Conservation (phyloP, 2,888 invertebrate genomes). For the Leptopterna dolabrata region DNA sequence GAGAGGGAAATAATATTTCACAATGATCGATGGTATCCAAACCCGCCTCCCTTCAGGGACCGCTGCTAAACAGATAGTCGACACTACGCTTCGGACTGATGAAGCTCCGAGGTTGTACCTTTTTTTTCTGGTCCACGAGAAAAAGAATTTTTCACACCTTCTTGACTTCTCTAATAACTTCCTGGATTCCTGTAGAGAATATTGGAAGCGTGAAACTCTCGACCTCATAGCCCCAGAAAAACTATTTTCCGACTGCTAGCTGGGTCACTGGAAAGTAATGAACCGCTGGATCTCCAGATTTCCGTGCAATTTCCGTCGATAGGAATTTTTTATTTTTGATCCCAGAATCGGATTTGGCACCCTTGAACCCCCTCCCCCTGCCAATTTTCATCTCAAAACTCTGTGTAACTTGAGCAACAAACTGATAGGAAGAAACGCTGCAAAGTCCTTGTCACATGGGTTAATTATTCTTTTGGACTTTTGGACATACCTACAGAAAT, state of each 20-base stretch:
- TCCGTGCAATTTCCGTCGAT: too few species aligned
- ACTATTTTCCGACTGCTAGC: background rate
- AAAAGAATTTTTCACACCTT: background rate
- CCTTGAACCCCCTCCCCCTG: too few species aligned
- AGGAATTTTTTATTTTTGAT: too few species aligned
- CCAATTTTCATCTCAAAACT: too few species aligned
- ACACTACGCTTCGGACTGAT: background rate
- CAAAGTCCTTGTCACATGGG: too few species aligned
- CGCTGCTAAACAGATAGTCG: background rate
- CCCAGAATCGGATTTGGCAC: too few species aligned
- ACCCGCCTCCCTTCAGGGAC: background rate
- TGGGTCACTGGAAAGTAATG: too few species aligned
- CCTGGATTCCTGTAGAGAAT: background rate
- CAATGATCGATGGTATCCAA: background rate
- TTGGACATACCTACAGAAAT: too few species aligned
- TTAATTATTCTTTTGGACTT: too few species aligned
- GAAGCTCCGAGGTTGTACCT: background rate
- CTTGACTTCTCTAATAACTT: background rate
- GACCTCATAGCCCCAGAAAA: background rate
- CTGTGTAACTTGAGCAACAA: too few species aligned
- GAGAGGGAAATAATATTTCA: background rate
- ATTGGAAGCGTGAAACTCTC: background rate
- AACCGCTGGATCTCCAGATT: too few species aligned
- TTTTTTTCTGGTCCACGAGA: background rate
- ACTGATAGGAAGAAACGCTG: too few species aligned